Percentiles rank a stretch among this genome's conserved stretches.
Conservation (phyloP, 2,888 invertebrate species). For the Selenia dentaria region DNA sequence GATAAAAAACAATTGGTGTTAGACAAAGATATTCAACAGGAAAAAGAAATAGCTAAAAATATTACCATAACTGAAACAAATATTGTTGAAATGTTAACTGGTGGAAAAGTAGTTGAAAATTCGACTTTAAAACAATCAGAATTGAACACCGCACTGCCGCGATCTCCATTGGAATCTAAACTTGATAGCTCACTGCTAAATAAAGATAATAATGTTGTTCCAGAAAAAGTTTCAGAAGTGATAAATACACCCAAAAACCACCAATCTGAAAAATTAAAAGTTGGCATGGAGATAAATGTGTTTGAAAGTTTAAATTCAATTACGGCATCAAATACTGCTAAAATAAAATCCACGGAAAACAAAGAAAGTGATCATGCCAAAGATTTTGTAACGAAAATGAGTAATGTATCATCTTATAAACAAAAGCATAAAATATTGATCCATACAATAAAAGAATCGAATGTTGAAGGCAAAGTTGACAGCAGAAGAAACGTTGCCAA, state of each 20-base stretch:
- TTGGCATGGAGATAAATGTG: conserved; percentile 2
- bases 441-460: conserved; percentile 1
- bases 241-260: conserved; percentile 7
- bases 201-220: conserved; percentile 1
- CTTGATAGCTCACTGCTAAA: not conserved
- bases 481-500: conserved; percentile 2
- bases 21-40: not conserved
- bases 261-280: conserved; percentile 3
- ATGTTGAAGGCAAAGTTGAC: conserved; percentile 1
- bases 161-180: too few species aligned
- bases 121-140: not conserved
- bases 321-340: conserved; percentile 4
- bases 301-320: conserved; percentile 8
- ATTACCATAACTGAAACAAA: not conserved
- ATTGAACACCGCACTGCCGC: too few species aligned
- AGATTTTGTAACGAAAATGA: conserved; percentile 4
- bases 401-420: not conserved
- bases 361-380: conserved; percentile 1
- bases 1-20: not conserved
- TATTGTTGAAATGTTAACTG: not conserved
- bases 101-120: conserved; percentile 1
- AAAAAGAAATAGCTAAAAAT: not conserved
- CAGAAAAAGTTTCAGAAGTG: conserved; percentile 7
- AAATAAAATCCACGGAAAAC: conserved; percentile 1
- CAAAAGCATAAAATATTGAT: not conserved